A percentile compares a stretch with the other conserved stretches of the same genome.
phyloP scores from a whole-genome alignment of 1,140 invertebrate genomes.

The Branchinecta lindahli region DNA sequence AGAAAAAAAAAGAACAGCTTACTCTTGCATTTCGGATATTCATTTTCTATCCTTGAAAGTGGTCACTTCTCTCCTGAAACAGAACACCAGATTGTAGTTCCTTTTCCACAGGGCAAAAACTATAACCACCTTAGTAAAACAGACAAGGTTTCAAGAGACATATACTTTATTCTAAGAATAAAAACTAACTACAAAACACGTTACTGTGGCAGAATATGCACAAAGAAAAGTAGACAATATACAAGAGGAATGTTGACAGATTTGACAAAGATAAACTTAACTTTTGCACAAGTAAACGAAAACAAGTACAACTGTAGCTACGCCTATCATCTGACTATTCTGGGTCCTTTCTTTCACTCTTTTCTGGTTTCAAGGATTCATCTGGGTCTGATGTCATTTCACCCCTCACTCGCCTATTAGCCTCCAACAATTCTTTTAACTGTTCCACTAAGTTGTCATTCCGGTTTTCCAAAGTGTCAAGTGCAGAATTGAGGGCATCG shows the following conservation, averaged over 20 bases:
- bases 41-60: conserved; percentile 35
- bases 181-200: too few species aligned
- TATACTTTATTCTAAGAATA: too few species aligned
- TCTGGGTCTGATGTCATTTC: not conserved
- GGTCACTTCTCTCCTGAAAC: not conserved
- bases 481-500: not conserved
- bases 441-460: not conserved
- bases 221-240: too few species aligned
- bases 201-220: too few species aligned
- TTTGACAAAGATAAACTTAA: too few species aligned
- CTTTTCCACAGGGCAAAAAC: not conserved
- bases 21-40: conserved; percentile 63
- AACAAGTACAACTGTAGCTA: too few species aligned
- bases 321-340: too few species aligned
- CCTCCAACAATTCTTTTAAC: not conserved
- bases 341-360: too few species aligned
- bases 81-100: not conserved
- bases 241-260: too few species aligned
- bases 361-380: too few species aligned
- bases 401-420: not conserved
- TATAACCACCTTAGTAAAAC: not conserved
- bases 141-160: too few species aligned
- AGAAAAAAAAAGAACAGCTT: conserved; percentile 14
- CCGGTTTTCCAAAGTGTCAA: not conserved
- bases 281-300: too few species aligned